Conservation (phyloP, 2,888 invertebrate species). For the Drosophila eohydei region DNA sequence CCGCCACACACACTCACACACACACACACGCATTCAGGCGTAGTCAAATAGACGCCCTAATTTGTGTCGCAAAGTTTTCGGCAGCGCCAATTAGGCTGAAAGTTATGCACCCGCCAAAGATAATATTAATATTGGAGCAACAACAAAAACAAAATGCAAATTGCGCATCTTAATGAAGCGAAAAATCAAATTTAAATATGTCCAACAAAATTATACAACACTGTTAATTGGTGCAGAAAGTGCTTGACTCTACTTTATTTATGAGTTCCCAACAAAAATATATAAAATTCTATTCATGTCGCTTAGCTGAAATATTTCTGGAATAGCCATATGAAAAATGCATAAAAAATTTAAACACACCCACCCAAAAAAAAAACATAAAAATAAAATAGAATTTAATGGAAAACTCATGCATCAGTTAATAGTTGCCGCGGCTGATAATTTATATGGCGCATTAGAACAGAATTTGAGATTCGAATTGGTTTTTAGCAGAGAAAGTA, state of each 20-base stretch:
- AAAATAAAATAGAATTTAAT: conserved; percentile 34
- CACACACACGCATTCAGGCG: conserved; percentile 5
- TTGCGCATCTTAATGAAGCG: conserved; percentile 68
- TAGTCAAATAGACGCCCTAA: conserved; percentile 30
- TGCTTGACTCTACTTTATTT: conserved; percentile 53
- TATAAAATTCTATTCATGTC: conserved; percentile 14
- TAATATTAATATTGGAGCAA: conserved; percentile 43
- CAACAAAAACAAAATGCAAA: conserved; percentile 62
- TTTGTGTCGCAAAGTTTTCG: conserved; percentile 61
- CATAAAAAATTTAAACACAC: conserved; percentile 58
- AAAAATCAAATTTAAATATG: conserved; percentile 58
- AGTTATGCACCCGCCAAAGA: conserved; percentile 33
- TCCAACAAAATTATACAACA: conserved; percentile 16
- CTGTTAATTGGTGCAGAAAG: conserved; percentile 68
- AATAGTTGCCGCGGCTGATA: conserved; percentile 54
- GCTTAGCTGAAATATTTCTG: conserved; percentile 49
- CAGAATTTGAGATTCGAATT: conserved; percentile 18
- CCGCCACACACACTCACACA: conserved; percentile 2
- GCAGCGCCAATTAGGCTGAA: conserved; percentile 65
- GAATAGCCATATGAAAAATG: conserved; percentile 45
- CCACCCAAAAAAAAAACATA: conserved; percentile 39
- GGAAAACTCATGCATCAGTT: conserved; percentile 51
- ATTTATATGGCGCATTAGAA: conserved; percentile 65
- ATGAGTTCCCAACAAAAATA: conserved; percentile 36
- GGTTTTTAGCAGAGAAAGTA: conserved; percentile 20